These are phyloP conservation scores for Nettapus auritus DNA, from an alignment of 2,113 vertebrate species.

Conservation along the genomic window DNA sequence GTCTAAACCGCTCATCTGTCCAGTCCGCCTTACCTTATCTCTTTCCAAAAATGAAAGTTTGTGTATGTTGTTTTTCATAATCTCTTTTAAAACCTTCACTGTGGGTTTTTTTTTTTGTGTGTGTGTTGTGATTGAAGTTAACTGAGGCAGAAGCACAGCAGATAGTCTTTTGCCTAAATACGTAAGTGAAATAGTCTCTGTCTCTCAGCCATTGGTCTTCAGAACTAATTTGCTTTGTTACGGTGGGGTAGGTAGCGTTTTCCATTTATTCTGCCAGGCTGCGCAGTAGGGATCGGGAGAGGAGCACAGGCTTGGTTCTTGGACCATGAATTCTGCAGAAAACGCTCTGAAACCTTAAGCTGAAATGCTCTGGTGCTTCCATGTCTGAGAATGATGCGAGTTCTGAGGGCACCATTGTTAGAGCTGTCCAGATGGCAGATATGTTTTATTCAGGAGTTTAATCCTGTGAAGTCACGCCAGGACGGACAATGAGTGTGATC, in stretches of 20 bases:
- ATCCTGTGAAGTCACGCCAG: constrained; percentile 18
- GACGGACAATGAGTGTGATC: not conserved
- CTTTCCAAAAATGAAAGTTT: not conserved
- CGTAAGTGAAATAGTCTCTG: accelerated
- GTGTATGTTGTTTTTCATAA: not conserved
- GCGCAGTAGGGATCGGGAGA: not conserved
- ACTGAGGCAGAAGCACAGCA: not conserved
- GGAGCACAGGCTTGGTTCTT: not conserved
- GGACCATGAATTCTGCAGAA: not conserved
- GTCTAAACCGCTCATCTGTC: not conserved
- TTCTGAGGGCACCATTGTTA: not conserved
- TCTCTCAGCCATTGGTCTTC: not conserved
- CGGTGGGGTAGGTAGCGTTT: not conserved
- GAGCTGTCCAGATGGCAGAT: constrained; percentile 13
- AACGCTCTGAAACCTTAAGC: not conserved
- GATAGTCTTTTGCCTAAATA: not conserved
- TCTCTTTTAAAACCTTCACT: not conserved
- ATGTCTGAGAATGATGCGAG: accelerated
- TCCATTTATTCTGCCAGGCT: not conserved
- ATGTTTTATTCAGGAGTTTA: constrained; percentile 50
- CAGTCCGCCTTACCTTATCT: not conserved
- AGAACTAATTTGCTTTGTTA: not conserved
- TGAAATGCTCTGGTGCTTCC: not conserved
- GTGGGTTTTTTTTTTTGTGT: not conserved
- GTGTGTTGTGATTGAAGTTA: not conserved